Base-by-base conservation (phyloP, 2,888 invertebrate genomes). In the Nasonia oneida region DNA sequence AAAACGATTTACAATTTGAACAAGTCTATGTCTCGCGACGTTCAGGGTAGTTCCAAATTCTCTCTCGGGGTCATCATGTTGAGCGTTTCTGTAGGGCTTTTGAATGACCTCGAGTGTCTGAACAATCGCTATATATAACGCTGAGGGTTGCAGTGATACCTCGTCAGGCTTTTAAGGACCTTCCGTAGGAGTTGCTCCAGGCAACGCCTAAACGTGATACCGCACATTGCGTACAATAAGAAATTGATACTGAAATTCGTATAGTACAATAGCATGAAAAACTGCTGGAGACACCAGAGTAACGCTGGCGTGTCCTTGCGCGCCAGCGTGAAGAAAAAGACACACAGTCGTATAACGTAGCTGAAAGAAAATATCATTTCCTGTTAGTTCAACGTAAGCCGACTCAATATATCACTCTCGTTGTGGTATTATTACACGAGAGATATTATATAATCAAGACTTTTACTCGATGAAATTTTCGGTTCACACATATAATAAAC, bases 201-300 rank as follows among this genome's bases (percentile, higher is more conserved):
- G 88, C 95, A 95, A 61, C 94, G 93, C 3, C 95, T 93, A 90
- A 95, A 95, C 1, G 95, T 95, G 79, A 94, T 94, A 0, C 95
- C 95, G 89, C 95, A 95, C 94, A 95, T 95, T 12, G 95, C 95
- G 92, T 96, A 96, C 29, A 96, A 93, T 12, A 95, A 91, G 90
- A 95, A 95, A 90, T 95, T 95, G 85, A 96, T 94, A 90, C 95
- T 95, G 92, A 96, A 96, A 91, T 96, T 95, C 8, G 95, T 95
- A 92, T 96, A 96, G 91, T 95, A 96, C 2, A 96, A 93, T 2
- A 95, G 91, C 94, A 95, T 95, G 88, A 95, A 95, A 86, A 95
- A 94, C 89, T 95, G 95, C 88, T 95, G 95, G 42, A 94, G 89
- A 87, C 95, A 95, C 94, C 94, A 94, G 3, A 95, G 90, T 23